A percentile compares a stretch with the other conserved stretches of the same genome.
Evolutionary conservation across 2,888 invertebrate species (phyloP).

Genomic region (Netelia inedita): DNA sequence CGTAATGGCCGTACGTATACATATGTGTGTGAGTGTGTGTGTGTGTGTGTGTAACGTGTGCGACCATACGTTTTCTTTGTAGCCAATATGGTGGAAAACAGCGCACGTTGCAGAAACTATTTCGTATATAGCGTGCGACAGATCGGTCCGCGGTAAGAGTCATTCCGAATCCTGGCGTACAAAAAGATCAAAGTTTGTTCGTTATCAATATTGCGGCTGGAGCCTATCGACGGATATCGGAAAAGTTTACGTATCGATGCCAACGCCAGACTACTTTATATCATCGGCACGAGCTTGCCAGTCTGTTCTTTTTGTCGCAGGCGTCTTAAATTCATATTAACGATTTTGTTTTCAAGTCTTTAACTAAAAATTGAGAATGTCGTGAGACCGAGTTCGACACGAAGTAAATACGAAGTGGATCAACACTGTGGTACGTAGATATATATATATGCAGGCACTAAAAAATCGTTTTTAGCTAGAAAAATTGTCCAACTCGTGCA

Average conservation of each 20-base stretch:
- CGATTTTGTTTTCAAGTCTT: too few relatives aligned
- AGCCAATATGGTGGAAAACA: conserved; percentile 29
- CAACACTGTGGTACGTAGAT: too few relatives aligned
- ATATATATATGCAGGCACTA: too few relatives aligned
- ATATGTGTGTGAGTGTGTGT: neutral
- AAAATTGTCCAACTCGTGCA: too few relatives aligned
- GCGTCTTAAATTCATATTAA: neutral
- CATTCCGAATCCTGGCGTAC: conserved; percentile 22
- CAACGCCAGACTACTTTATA: conserved; percentile 6
- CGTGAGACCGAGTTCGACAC: too few relatives aligned
- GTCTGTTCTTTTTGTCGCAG: neutral
- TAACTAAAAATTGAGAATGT: too few relatives aligned
- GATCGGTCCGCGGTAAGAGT: conserved; percentile 34
- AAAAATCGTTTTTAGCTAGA: too few relatives aligned
- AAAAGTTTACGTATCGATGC: conserved; percentile 55
- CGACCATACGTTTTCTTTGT: too few relatives aligned
- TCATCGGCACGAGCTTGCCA: conserved; percentile 5
- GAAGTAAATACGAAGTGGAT: too few relatives aligned
- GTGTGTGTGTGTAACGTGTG: too few relatives aligned
- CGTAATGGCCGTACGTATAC: conserved; percentile 26
- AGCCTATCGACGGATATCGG: conserved; percentile 35
- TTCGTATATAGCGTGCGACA: conserved; percentile 30
- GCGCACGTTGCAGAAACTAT: conserved; percentile 16
- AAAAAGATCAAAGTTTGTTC: conserved; percentile 45
- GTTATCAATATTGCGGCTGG: conserved; percentile 24